Evolutionary conservation across 2,797 vertebrate genomes (phyloP).

Genomic region (Pseudochirops cupreus): DNA sequence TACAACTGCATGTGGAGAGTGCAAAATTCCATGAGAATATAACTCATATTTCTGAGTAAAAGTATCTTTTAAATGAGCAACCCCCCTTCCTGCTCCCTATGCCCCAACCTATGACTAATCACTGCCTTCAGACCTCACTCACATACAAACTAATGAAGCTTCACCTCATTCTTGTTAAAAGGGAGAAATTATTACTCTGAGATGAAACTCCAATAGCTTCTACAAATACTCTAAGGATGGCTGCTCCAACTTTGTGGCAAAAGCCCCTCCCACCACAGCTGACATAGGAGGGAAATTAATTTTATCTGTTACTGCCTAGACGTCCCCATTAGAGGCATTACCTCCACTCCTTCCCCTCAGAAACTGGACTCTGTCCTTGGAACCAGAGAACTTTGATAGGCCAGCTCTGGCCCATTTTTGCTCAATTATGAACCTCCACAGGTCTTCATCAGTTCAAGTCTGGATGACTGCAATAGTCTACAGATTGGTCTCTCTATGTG

Average conservation of each 20-base stretch:
- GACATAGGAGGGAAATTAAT: neutral
- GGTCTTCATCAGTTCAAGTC: neutral
- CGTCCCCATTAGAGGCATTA: neutral
- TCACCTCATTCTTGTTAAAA: neutral
- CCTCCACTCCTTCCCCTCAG: neutral
- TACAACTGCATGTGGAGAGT: too few species aligned
- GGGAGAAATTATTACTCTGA: neutral
- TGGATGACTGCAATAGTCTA: neutral
- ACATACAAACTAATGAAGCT: neutral
- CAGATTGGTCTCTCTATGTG: neutral
- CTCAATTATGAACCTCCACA: neutral
- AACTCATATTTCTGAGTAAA: neutral
- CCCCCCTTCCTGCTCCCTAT: neutral
- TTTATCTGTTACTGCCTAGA: neutral
- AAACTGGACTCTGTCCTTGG: neutral
- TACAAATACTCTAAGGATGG: neutral
- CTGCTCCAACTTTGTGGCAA: neutral
- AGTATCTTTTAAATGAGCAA: neutral
- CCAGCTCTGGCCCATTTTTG: neutral
- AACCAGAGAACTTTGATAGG: neutral
- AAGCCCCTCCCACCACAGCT: neutral
- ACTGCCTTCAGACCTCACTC: neutral
- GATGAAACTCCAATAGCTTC: neutral
- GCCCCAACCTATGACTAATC: rapidly evolving
- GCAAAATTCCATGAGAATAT: neutral